phyloP scores from a whole-genome alignment of 1,140 invertebrate genomes.

The Eupristina koningsbergeri region DNA sequence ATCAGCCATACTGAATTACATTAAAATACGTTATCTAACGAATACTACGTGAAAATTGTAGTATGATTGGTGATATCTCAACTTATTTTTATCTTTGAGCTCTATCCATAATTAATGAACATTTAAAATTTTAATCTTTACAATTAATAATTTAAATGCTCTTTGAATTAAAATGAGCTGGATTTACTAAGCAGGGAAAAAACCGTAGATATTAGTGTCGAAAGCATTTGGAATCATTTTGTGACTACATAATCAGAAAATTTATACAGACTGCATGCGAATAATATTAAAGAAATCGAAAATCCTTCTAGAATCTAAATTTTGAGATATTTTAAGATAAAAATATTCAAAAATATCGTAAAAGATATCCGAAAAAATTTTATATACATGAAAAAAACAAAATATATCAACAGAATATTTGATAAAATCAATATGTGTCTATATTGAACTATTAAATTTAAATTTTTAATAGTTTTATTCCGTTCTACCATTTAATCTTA shows the following conservation, averaged over 20 bases:
- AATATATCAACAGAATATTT: no score
- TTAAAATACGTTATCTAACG: no score
- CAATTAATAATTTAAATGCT: background rate
- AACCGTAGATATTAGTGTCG: background rate
- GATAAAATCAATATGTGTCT: no score
- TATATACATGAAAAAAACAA: background rate
- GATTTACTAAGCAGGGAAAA: background rate
- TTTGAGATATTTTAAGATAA: background rate
- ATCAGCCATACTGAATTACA: no score
- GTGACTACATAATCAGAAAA: background rate
- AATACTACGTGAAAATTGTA: no score
- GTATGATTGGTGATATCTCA: no score
- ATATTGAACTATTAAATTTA: no score
- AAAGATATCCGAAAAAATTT: background rate
- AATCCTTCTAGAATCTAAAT: conserved; percentile 25
- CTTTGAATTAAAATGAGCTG: background rate
- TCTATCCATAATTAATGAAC: no score
- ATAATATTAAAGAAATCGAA: conserved; percentile 38
- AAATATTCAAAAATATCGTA: conserved; percentile 6
- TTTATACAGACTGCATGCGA: conserved; percentile 11
- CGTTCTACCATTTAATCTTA: no score
- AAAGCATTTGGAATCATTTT: background rate
- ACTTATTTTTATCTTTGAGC: no score
- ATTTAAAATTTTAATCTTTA: background rate
- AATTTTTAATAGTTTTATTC: no score